Base-by-base conservation (phyloP, 2,797 vertebrate genomes). In the Amazona ochrocephala region DNA sequence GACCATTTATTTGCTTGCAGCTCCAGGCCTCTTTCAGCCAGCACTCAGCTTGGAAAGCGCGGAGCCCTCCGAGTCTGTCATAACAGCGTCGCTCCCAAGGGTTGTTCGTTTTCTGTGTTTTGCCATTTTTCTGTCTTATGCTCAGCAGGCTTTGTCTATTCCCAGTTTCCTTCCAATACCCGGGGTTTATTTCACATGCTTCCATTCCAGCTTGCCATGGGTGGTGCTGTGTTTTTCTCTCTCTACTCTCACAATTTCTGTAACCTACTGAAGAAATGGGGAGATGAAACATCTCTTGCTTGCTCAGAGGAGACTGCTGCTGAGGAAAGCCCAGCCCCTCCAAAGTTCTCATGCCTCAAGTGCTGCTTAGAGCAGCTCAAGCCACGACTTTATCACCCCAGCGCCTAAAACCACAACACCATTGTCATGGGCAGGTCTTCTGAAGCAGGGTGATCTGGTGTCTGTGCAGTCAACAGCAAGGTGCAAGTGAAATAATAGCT, bases 311-410 rank as follows among this genome's bases (percentile, higher is more conserved):
- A 70, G 23, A 8, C 6, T 6, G 53, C 4, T 1, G 5, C 78
- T 60, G 61, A 1, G 5, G 32, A 32, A 50, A 79, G 5, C 62
- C 54, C 79, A 15, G 32, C n/a, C 54, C 61, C 51, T 44, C 81
- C 6, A 2, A 27, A 29, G 7, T 45, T 32, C 74, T 73, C 21
- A 10, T 11, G 32, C 21, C 12, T n/a, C 54, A 5, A 16, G 77
- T 5, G 41, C 78, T 41, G 53, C 45, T 10, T 23, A 53, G 45
- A 82, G 58, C 56, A 48, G 17, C 15, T 47, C 11, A n/a, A 76
- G 71, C 14, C 30, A 2, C 1, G 1, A 1, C 21, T 27, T 12
- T 7, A 8, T 17, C 29, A 27, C 64, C 3, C 1, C 17, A 29
- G 44, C 1, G 11, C 34, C 76, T 44, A 14, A n/a, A 47, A 47